These are phyloP conservation scores for Tortricodes alternella DNA, from an alignment of 2,888 invertebrate genomes.

Conservation along the genomic window DNA sequence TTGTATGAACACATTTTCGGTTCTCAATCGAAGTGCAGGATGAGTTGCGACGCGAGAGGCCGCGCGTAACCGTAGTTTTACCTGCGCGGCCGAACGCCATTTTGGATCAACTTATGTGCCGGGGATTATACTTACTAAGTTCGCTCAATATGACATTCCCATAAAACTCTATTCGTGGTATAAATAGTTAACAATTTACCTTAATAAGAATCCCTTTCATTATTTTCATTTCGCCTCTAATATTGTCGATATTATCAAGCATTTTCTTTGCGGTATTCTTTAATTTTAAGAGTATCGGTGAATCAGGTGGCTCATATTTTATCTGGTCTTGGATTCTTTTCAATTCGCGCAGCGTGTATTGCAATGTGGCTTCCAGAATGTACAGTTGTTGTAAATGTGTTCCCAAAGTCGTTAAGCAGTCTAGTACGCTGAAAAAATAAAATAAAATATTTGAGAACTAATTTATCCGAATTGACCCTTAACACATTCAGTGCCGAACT, in stretches of 20 bases:
- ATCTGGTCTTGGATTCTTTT: conserved; percentile 54
- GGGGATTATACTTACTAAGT: too few relatives aligned
- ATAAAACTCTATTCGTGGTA: too few relatives aligned
- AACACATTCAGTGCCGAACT: too few relatives aligned
- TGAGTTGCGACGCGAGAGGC: too few relatives aligned
- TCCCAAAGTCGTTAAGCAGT: conserved; percentile 78
- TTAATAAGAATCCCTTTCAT: conserved; percentile 56
- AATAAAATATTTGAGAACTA: neutral
- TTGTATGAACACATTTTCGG: too few relatives aligned
- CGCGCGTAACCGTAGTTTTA: too few relatives aligned
- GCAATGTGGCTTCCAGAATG: conserved; percentile 81
- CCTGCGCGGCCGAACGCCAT: too few relatives aligned
- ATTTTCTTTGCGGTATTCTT: conserved; percentile 52
- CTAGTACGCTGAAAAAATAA: conserved; percentile 61
- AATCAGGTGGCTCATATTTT: conserved; percentile 65
- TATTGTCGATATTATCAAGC: conserved; percentile 51
- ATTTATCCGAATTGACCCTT: too few relatives aligned
- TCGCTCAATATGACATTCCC: too few relatives aligned
- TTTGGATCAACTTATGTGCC: too few relatives aligned
- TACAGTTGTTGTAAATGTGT: conserved; percentile 82
- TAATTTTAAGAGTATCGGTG: conserved; percentile 48
- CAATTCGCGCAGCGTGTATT: conserved; percentile 76
- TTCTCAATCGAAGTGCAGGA: too few relatives aligned
- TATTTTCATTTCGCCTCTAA: conserved; percentile 55
- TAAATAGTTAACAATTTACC: conserved; percentile 44